These are phyloP conservation scores for Anthopleura sola DNA, from an alignment of 64 coral and sea anemone genomes.

Conservation along the genomic window DNA sequence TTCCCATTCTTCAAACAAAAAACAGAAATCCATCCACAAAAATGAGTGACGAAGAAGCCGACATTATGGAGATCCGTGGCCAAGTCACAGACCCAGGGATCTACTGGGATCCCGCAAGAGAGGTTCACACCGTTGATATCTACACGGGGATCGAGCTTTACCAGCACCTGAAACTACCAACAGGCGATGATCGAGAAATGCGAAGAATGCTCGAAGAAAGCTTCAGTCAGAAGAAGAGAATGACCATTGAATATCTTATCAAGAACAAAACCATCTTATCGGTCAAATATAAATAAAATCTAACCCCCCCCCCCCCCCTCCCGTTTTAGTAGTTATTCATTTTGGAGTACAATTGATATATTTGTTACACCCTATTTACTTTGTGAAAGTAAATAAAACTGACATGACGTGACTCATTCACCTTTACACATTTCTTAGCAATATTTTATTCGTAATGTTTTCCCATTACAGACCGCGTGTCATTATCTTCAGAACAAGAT, in stretches of 20 bases:
- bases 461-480: too few species aligned
- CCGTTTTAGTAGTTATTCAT: neutral
- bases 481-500: too few species aligned
- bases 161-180: conserved; percentile 49
- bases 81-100: conserved; percentile 47
- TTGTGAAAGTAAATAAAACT: neutral
- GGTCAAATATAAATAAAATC: conserved; percentile 30
- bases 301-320: neutral
- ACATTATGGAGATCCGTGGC: conserved; percentile 60
- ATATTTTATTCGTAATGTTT: too few species aligned
- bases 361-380: neutral
- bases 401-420: too few species aligned
- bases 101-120: conserved; percentile 47
- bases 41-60: conserved; percentile 52
- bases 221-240: conserved; percentile 36
- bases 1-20: too few species aligned
- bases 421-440: too few species aligned
- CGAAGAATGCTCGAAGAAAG: conserved; percentile 63
- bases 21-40: neutral
- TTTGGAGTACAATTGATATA: neutral
- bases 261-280: conserved; percentile 45
- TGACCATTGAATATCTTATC: conserved; percentile 66
- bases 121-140: conserved; percentile 47
- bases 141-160: conserved; percentile 60
- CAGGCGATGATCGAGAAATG: conserved; percentile 26